Conservation (phyloP, 2,113 vertebrate species). For the Phrynosoma platyrhinos region DNA sequence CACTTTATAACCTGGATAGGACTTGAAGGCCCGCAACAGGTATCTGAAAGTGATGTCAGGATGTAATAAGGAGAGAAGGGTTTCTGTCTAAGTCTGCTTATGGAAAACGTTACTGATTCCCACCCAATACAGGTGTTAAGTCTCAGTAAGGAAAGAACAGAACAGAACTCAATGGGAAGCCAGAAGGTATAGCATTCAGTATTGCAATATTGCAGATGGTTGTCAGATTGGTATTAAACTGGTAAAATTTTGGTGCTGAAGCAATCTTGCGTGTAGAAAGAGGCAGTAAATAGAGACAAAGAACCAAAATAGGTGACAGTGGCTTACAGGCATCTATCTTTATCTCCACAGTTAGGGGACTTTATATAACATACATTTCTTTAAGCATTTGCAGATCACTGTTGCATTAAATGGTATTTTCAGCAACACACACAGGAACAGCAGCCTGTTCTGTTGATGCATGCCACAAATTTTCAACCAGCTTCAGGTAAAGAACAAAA, state of each 20-base stretch:
- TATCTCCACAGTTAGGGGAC: constrained; percentile 4
- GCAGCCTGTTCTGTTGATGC: constrained; percentile 23
- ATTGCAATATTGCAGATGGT: constrained; percentile 3
- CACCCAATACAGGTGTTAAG: background rate
- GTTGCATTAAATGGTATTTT: constrained; percentile 3
- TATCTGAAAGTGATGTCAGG: no score
- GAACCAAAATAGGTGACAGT: constrained; percentile 21
- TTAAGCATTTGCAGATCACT: constrained; percentile 5
- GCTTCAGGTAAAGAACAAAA: constrained; percentile 7
- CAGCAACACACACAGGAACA: background rate
- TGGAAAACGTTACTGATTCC: background rate
- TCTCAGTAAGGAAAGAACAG: background rate
- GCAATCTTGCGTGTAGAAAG: constrained; percentile 7
- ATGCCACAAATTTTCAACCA: constrained; percentile 23
- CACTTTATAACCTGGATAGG: no score
- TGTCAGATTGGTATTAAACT: constrained; percentile 43
- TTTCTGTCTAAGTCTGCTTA: no score
- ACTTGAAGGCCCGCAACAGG: no score
- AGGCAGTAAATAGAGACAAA: constrained; percentile 1
- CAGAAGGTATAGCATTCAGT: background rate
- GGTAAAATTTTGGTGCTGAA: constrained; percentile 28
- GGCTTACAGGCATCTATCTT: constrained; percentile 8
- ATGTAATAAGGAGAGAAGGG: no score
- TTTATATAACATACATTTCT: constrained; percentile 33
- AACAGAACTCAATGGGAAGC: background rate